A percentile compares a stretch with the other conserved stretches of the same genome.
phyloP scores from a whole-genome alignment of 2,797 vertebrate genomes.

The Paguma larvata region DNA sequence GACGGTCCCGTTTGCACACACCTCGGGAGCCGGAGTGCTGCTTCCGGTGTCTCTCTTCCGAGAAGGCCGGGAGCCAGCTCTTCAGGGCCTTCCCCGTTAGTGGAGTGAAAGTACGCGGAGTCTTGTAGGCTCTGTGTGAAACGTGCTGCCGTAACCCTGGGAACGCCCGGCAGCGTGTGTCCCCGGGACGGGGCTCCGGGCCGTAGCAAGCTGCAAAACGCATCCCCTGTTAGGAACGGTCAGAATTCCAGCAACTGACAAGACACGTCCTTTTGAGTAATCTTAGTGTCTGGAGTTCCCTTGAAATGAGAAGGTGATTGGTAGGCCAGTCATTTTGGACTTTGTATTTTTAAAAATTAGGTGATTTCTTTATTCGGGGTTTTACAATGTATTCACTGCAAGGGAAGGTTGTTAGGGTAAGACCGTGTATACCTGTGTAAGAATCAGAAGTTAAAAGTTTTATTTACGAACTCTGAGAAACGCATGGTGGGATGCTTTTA shows the following conservation, averaged over 20 bases:
- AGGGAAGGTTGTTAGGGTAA: background rate
- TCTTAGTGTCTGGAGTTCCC: background rate
- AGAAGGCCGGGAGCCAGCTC: background rate
- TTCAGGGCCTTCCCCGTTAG: background rate
- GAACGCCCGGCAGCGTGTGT: background rate
- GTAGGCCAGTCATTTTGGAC: background rate
- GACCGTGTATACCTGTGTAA: background rate
- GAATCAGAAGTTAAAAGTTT: background rate
- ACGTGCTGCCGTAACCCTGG: background rate
- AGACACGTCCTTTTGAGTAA: background rate
- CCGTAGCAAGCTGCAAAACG: background rate
- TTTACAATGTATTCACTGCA: background rate
- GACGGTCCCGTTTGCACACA: fast-evolving
- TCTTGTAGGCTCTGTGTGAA: background rate
- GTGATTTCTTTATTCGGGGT: background rate
- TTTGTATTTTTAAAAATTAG: background rate
- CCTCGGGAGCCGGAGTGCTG: background rate
- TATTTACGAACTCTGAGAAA: background rate
- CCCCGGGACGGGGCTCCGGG: background rate
- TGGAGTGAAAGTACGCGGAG: background rate
- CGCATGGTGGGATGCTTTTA: background rate
- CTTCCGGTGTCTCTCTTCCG: background rate
- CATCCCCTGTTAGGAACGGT: background rate
- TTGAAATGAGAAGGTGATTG: constrained; percentile 45
- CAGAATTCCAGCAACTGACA: background rate